Evolutionary conservation across 2,888 invertebrate genomes (phyloP), one percentile per base, ranked within the genome.

Genomic region (Nebria salina): DNA sequence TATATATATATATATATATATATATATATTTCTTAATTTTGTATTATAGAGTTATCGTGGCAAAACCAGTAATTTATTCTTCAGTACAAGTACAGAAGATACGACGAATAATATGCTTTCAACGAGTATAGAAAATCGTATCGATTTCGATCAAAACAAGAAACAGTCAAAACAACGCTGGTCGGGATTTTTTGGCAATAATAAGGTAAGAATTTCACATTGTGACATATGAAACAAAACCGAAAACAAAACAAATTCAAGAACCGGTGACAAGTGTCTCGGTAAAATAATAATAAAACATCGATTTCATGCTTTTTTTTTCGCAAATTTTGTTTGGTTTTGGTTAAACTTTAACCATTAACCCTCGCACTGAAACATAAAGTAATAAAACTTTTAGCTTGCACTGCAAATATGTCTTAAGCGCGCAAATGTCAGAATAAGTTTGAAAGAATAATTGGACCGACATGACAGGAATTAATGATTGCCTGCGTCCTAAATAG

Each of bases 101-200:
- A 82, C 85, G 82, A 84, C 82, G n/a, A 87, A 85, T 84, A 87
- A 87, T 81, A 87, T 86, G 66, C 84, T 86, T 80, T 86, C 86
- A 15, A 68, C 66, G 13, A 81, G 81, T n/a, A 78, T 72, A 83
- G 88, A 88, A 72, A 84, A 84, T 43, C 83, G 83, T 26, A 76
- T 83, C 7, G 83, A 83, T 42, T 83, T 83, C 42, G 89, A 86
- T 85, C 88, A 83, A 86, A 88, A 84, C 85, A 89, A 88, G 85
- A 89, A 87, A 84, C 91, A 91, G 85, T 90, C 92, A 83, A 93
- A 93, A 86, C 93, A 94, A 86, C 91, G 94, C 83, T 93, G 94
- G 93, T 93, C 94, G 76, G 93, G 93, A 34, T 91, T 94, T 84
- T 94, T 94, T 86, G 93, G 93, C 81, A 92, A 93, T 85, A 92